Base-by-base conservation (phyloP, 2,797 vertebrate genomes). In the Thaleichthys pacificus region DNA sequence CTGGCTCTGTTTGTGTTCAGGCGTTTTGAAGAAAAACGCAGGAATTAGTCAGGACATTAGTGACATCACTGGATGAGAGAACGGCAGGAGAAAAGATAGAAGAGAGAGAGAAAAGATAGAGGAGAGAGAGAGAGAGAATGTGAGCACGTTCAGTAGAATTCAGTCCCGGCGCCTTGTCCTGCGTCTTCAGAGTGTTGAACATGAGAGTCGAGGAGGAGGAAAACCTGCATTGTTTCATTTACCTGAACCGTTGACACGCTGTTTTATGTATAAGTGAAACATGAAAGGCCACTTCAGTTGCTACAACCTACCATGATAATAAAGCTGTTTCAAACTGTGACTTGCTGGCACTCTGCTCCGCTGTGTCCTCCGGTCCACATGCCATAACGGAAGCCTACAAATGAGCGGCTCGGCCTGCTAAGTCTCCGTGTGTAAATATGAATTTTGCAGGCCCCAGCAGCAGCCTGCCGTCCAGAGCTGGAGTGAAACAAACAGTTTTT, bases 381-480 rank as follows among this genome's bases (percentile, higher is more conserved):
- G 69, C 51, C 56, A 58, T 22, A 22, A 24, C 22, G 8, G 1
- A 26, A 60, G 21, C 38, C 58, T 60, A 3, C 22, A 6, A 24
- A 42, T 14, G 3, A 22, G 11, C 21, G 11, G 22, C 22, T 60
- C 58, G 2, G 21, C 58, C 14, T 11, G 11, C 22, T 11, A 24
- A 26, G 22, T 17, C 22, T 60, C 58, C 22, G 3, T 11, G 22
- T 60, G 58, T 3, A 60, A 12, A 26, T 91, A 91, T 88, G 79
- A 84, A 89, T 89, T 91, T 88, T 88, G 81, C 85, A 86, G 85
- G 80, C 77, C 79, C 82, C 82, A 81, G 85, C 84, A 76, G 80
- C 85, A 85, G 17, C 82, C 81, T 76, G 82, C 86, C 78, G 76
- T 21, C 22, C 58, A 21, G 66, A 56, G 21, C 26, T 70, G 85